Evolutionary conservation across 2,888 invertebrate genomes (phyloP), one percentile per base, ranked within the genome.

Genomic region (Xanthia icteritia): DNA sequence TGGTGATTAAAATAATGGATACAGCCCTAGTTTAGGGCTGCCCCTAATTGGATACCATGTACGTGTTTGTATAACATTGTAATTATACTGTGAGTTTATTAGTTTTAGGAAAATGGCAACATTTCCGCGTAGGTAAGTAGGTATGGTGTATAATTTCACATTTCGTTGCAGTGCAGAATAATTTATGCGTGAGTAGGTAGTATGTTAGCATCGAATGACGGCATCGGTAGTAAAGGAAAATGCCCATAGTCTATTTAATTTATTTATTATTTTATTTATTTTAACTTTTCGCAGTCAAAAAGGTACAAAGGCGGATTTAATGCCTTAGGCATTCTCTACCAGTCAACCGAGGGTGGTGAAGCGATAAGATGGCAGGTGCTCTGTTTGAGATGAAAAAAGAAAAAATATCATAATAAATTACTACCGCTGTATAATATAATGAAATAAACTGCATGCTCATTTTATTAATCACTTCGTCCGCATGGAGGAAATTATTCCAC

Each of bases 1-100:
- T 86, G 84, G 91, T 91, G 89, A 91, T 91, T 91, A 91, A 90
- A 90, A 90, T 89, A 89, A 91, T 89, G 90, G 88, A 68, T 85
- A 88, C 90, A 91, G 86, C 90, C 90, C 90, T 90, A 89, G 89
- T 90, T 86, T 84, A 87, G 88, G 88, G 87, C 70, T 81, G 83
- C 77, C 79, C 67, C 88, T 90, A 90, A 90, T 90, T 90, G 88
- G 86, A 87, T 86, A 80, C 80, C 86, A 81, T 88, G 85, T 78
- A 89, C 89, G 86, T 90, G 88, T 88, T 87, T 86, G 82, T 84
- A 79, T 78, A 82, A 84, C 88, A 86, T 82, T 73, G 81, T 88
- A 83, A 86, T 88, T 83, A 88, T 77, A 83, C 73, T 51, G 63
- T 61, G 58, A 82, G 85, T 88, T 77, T 85, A 88, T 85, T 88